Percentiles rank a stretch among this genome's conserved stretches.
These are phyloP conservation scores for Oryzaephilus surinamensis DNA, from an alignment of 1,140 invertebrate species.

Conservation along the genomic window DNA sequence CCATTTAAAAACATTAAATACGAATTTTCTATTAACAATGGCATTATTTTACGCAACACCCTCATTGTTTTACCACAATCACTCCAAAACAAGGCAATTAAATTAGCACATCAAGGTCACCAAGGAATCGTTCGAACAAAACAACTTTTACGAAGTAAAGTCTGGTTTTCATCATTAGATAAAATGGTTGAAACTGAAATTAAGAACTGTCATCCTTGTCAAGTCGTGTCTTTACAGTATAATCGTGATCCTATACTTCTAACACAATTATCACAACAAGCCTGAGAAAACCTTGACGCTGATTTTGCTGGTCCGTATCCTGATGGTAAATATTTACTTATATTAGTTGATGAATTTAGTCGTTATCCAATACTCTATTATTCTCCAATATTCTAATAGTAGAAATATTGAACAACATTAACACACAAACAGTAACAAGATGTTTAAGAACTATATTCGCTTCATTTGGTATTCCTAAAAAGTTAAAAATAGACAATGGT, in stretches of 20 bases:
- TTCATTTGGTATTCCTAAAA: slow-evolving; percentile 21
- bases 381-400: too few relatives aligned
- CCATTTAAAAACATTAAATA: slow-evolving; percentile 5
- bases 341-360: slow-evolving; percentile 8
- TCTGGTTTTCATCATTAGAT: slow-evolving; percentile 28
- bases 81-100: slow-evolving; percentile 17
- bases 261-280: not conserved
- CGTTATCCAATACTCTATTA: slow-evolving; percentile 4
- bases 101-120: slow-evolving; percentile 25
- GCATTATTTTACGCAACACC: slow-evolving; percentile 2
- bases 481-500: slow-evolving; percentile 28
- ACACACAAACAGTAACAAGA: not conserved
- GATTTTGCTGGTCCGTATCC: slow-evolving; percentile 9
- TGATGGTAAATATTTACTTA: slow-evolving; percentile 7
- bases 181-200: slow-evolving; percentile 19
- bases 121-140: slow-evolving; percentile 26
- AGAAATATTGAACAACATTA: slow-evolving; percentile 1
- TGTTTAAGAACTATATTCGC: slow-evolving; percentile 7
- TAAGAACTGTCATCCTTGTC: slow-evolving; percentile 10
- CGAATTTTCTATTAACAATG: slow-evolving; percentile 2
- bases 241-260: not conserved
- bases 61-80: slow-evolving; percentile 33
- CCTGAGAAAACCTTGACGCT: slow-evolving; percentile 7
- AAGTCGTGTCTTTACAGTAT: slow-evolving; percentile 2
- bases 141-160: too few relatives aligned